Conservation (phyloP, 2,888 invertebrate genomes). For the Drosophila kanekoi region DNA sequence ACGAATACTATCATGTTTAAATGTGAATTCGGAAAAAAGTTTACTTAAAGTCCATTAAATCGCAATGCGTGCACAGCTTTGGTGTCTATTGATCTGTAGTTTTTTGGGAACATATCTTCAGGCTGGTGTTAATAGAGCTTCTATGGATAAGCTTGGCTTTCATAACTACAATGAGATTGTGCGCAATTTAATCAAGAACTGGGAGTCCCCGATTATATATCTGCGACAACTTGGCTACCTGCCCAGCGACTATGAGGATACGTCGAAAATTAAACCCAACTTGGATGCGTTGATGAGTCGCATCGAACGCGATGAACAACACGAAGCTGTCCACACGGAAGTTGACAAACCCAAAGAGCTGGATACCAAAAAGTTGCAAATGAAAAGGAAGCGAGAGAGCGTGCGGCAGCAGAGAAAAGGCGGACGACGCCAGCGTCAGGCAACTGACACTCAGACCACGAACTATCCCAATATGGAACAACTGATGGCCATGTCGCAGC, state of each 20-base stretch:
- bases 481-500: constrained; percentile 14
- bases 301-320: constrained; percentile 37
- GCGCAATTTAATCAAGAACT: constrained; percentile 55
- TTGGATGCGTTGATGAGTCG: constrained; percentile 59
- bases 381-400: constrained; percentile 2
- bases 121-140: constrained; percentile 3
- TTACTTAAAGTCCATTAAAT: neutral
- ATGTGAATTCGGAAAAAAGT: neutral
- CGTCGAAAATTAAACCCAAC: constrained; percentile 57
- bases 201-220: constrained; percentile 65
- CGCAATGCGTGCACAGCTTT: constrained; percentile 38
- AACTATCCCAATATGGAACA: constrained; percentile 33
- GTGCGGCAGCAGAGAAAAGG: neutral
- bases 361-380: neutral
- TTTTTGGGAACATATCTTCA: neutral
- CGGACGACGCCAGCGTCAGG: constrained; percentile 1
- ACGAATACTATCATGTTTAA: constrained; percentile 2
- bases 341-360: neutral
- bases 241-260: constrained; percentile 59
- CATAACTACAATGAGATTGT: constrained; percentile 52
- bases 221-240: constrained; percentile 53
- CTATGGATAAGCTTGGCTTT: constrained; percentile 36
- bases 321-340: neutral
- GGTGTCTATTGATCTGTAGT: constrained; percentile 23
- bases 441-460: neutral